Conservation (phyloP, 2,113 vertebrate genomes). For the Kryptolebias marmoratus region DNA sequence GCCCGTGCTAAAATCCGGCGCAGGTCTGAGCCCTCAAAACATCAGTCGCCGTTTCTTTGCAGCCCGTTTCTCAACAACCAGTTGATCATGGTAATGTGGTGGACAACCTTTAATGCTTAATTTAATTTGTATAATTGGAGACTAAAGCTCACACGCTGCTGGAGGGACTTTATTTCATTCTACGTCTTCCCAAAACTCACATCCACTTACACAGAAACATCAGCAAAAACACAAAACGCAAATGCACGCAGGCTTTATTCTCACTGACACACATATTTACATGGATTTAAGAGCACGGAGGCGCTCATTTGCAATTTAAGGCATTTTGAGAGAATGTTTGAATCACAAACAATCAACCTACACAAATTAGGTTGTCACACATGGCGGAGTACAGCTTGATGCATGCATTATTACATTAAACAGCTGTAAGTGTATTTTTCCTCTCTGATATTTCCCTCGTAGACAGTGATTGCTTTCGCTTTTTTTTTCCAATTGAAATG, state of each 20-base stretch:
- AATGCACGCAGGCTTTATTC: conserved; percentile 10
- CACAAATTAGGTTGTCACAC: conserved; percentile 62
- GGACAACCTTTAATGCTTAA: conserved; percentile 42
- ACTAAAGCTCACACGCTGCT: conserved; percentile 35
- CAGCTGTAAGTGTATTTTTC: conserved; percentile 59
- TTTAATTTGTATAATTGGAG: conserved; percentile 55
- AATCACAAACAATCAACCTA: conserved; percentile 59
- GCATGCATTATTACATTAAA: conserved; percentile 64
- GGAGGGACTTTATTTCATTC: conserved; percentile 62
- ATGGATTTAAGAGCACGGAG: neutral
- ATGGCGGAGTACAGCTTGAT: conserved; percentile 37
- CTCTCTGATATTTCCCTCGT: conserved; percentile 37
- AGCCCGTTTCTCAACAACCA: conserved; percentile 24
- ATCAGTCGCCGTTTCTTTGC: neutral
- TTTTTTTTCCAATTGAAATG: conserved; percentile 25
- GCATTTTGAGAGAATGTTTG: conserved; percentile 53
- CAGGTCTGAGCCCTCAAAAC: neutral
- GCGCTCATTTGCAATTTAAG: conserved; percentile 39
- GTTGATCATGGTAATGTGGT: conserved; percentile 7
- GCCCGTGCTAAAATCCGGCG: too few species aligned
- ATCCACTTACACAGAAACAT: conserved; percentile 12
- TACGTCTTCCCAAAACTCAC: conserved; percentile 45
- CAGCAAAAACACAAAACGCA: neutral
- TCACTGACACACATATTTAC: neutral
- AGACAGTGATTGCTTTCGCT: conserved; percentile 24